phyloP scores from a whole-genome alignment of 2,113 vertebrate genomes.

The Cricetomys ansorgei region DNA sequence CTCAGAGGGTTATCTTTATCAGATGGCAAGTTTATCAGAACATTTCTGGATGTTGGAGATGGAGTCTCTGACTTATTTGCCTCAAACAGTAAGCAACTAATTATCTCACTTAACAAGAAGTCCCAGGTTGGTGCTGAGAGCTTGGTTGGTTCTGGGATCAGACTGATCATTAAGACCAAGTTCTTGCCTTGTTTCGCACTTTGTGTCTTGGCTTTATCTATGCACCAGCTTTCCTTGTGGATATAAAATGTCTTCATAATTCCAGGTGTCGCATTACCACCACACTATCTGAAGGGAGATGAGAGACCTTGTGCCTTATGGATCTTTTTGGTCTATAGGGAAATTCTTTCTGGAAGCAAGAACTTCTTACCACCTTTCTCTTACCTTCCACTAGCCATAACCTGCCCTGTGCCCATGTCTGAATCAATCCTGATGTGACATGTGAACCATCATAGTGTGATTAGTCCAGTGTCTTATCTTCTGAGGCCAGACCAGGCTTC shows the following conservation, averaged over 20 bases:
- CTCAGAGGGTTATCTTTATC: not conserved
- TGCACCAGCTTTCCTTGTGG: not conserved
- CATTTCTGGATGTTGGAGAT: not conserved
- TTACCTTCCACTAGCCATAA: not conserved
- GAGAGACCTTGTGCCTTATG: not conserved
- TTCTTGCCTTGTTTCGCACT: not conserved
- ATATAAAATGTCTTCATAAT: not conserved
- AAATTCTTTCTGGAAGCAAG: conserved; percentile 20
- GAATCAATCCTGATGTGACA: not conserved
- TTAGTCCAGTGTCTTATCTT: not conserved
- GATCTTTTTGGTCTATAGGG: not conserved
- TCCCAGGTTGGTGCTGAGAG: not conserved
- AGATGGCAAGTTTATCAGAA: not conserved
- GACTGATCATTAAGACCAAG: not conserved
- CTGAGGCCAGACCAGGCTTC: not conserved
- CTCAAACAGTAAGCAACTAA: not conserved
- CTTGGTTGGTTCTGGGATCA: not conserved
- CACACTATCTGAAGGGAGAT: not conserved
- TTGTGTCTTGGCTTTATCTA: not conserved
- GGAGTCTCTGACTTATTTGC: not conserved
- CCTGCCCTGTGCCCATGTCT: not conserved
- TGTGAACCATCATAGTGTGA: not conserved
- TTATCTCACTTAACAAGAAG: not conserved
- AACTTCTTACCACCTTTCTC: not conserved
- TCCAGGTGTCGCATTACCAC: not conserved